A percentile compares a stretch with the other conserved stretches of the same genome.
Conservation (phyloP, 1,140 invertebrate genomes). For the Brachionus rubens region DNA sequence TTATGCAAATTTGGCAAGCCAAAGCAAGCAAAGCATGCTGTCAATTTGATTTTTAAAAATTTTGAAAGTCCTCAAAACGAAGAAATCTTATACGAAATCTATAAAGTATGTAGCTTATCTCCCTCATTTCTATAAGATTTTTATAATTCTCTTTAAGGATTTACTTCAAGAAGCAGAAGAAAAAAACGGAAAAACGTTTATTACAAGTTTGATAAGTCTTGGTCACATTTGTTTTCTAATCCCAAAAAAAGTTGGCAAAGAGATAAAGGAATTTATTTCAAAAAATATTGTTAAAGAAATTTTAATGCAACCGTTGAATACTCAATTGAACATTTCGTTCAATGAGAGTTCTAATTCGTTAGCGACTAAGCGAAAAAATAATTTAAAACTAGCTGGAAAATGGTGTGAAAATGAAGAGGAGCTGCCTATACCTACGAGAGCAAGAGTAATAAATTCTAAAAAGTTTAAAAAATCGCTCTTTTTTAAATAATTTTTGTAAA, state of each 20-base stretch:
- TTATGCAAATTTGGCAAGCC: conserved; percentile 81
- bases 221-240: conserved; percentile 85
- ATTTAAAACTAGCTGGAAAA: conserved; percentile 60
- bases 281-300: conserved; percentile 91
- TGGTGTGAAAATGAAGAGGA: conserved; percentile 83
- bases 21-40: conserved; percentile 92
- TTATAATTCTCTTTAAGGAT: no score
- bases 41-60: conserved; percentile 80
- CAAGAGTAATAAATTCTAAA: conserved; percentile 67
- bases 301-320: conserved; percentile 73
- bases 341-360: neutral
- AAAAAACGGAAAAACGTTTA: conserved; percentile 70
- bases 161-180: conserved; percentile 59
- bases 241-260: conserved; percentile 76
- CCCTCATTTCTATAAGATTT: no score
- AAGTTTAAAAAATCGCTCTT: neutral
- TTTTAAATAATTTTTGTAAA: conserved; percentile 11
- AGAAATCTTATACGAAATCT: conserved; percentile 25
- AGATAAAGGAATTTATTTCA: conserved; percentile 89
- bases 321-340: conserved; percentile 30
- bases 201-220: conserved; percentile 84
- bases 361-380: conserved; percentile 8
- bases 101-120: neutral
- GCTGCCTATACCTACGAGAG: conserved; percentile 81
- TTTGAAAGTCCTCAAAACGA: conserved; percentile 69